Conservation (phyloP, 2,797 vertebrate genomes). For the Apodemus agrarius region DNA sequence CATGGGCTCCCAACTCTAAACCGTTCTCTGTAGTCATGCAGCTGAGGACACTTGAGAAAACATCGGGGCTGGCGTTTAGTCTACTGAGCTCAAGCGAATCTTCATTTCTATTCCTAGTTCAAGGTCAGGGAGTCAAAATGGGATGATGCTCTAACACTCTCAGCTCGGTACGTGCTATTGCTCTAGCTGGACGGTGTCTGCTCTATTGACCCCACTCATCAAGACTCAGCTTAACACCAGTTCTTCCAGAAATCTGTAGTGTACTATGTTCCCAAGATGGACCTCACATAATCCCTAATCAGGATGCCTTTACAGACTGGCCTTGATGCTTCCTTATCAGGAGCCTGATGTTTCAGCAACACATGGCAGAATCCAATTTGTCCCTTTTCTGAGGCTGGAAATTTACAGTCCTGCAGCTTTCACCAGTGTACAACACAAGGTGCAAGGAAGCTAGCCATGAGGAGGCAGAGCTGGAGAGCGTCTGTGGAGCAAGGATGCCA, state of each 20-base stretch:
- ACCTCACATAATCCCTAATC: neutral
- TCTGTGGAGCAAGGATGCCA: neutral
- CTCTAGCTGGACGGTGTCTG: neutral
- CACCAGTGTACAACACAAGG: neutral
- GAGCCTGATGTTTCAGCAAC: neutral
- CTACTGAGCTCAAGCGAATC: neutral
- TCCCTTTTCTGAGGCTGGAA: neutral
- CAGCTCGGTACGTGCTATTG: neutral
- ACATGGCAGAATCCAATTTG: neutral
- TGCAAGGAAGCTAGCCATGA: neutral
- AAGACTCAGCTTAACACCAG: neutral
- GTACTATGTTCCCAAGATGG: neutral
- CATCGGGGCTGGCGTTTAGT: neutral
- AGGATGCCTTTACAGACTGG: neutral
- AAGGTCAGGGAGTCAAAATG: neutral
- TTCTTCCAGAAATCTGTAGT: neutral
- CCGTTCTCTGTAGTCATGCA: neutral
- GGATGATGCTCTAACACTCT: neutral
- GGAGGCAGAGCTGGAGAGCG: neutral
- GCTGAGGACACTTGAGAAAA: neutral
- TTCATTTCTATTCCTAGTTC: constrained; percentile 32
- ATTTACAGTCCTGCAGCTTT: neutral
- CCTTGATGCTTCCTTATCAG: neutral
- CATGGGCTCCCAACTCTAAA: neutral
- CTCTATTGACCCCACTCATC: neutral